Conservation (phyloP, 2,888 invertebrate species). For the Leptothorax acervorum region DNA sequence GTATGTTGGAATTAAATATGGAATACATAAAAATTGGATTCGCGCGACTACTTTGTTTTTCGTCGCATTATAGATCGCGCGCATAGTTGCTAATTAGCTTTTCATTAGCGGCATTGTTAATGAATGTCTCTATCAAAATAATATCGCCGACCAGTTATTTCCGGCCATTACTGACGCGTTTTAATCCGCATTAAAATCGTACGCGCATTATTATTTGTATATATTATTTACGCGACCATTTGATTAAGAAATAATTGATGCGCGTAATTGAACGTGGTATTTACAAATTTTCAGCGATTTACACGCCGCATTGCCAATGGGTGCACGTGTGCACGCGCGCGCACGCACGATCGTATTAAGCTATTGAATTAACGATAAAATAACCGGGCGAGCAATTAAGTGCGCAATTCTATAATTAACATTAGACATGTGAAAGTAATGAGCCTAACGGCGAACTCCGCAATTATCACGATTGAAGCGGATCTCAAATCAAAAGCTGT, state of each 20-base stretch:
- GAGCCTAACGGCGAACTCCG: not conserved
- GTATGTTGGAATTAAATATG: slow-evolving; percentile 12
- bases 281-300: slow-evolving; percentile 54
- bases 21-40: slow-evolving; percentile 20
- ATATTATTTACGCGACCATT: slow-evolving; percentile 30
- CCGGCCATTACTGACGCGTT: slow-evolving; percentile 19
- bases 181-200: slow-evolving; percentile 48
- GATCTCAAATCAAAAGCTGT: not conserved
- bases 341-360: slow-evolving; percentile 10
- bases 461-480: slow-evolving; percentile 9
- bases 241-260: slow-evolving; percentile 56
- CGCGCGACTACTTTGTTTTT: not conserved
- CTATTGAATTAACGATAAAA: slow-evolving; percentile 49
- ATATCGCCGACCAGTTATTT: slow-evolving; percentile 20
- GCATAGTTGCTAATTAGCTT: slow-evolving; percentile 41
- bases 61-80: not conserved
- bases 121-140: slow-evolving; percentile 33
- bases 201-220: slow-evolving; percentile 43
- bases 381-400: slow-evolving; percentile 18
- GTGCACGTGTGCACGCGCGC: slow-evolving; percentile 2
- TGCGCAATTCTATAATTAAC: slow-evolving; percentile 33
- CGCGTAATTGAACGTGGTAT: slow-evolving; percentile 43
- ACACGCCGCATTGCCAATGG: slow-evolving; percentile 33
- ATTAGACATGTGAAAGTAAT: slow-evolving; percentile 27
- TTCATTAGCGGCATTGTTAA: slow-evolving; percentile 40